A percentile compares a stretch with the other conserved stretches of the same genome.
Evolutionary conservation across 2,113 vertebrate genomes (phyloP).

Genomic region (Candoia aspera): DNA sequence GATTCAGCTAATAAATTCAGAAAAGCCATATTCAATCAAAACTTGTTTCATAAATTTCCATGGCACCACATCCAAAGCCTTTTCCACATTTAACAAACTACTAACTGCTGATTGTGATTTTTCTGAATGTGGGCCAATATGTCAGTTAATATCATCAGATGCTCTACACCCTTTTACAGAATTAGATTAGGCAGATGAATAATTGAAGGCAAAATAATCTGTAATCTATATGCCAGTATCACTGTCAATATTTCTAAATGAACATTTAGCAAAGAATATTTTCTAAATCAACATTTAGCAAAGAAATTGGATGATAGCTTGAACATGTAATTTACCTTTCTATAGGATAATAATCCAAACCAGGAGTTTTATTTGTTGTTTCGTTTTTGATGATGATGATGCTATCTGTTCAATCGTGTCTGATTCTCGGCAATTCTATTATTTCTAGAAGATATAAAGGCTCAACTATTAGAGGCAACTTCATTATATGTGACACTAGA

Average conservation of each 20-base stretch:
- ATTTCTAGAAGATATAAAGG: not conserved
- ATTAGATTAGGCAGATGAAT: not conserved
- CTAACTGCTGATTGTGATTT: not conserved
- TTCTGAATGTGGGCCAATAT: not conserved
- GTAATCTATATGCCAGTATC: not conserved
- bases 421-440: not conserved
- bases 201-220: not conserved
- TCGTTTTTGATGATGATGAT: too few relatives aligned
- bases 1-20: too few relatives aligned
- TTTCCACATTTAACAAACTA: not conserved
- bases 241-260: not conserved
- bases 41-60: too few relatives aligned
- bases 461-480: not conserved
- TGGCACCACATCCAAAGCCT: not conserved
- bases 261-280: not conserved
- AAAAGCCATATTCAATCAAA: too few relatives aligned
- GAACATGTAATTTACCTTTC: not conserved
- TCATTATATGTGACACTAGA: not conserved
- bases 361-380: not conserved
- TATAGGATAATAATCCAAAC: not conserved
- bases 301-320: not conserved
- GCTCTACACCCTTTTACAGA: not conserved
- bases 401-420: too few relatives aligned
- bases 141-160: not conserved
- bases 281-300: not conserved